Conservation (phyloP, 2,797 vertebrate species). For the Lithobates pipiens region DNA sequence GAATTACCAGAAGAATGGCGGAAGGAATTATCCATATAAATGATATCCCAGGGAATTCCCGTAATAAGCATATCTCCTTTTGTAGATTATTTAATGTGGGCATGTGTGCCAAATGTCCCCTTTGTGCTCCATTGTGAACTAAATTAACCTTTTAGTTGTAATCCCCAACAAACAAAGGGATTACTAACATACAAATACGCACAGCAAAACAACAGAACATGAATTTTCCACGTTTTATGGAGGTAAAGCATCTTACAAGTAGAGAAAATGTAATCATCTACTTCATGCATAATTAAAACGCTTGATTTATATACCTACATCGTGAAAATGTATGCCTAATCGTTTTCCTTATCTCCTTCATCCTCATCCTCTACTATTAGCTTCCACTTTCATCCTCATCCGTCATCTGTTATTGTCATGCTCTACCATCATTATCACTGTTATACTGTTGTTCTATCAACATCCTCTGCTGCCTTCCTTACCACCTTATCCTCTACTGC, state of each 20-base stretch:
- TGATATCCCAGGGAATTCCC: slow-evolving; percentile 43
- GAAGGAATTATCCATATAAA: slow-evolving; percentile 50
- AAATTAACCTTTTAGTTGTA: slow-evolving; percentile 59
- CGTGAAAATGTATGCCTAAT: neutral
- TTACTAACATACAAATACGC: slow-evolving; percentile 26
- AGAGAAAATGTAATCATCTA: neutral
- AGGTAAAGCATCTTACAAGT: neutral
- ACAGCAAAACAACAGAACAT: neutral
- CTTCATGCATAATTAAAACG: neutral
- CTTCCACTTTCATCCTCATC: neutral
- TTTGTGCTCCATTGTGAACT: slow-evolving; percentile 46
- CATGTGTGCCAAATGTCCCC: slow-evolving; percentile 39
- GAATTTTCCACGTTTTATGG: neutral
- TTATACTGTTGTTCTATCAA: too few relatives aligned
- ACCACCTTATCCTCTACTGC: too few relatives aligned
- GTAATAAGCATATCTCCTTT: slow-evolving; percentile 53
- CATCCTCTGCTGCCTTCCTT: too few relatives aligned
- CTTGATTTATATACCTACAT: neutral
- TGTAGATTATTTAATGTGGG: slow-evolving; percentile 46
- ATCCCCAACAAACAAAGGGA: slow-evolving; percentile 52
- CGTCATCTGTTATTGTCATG: too few relatives aligned
- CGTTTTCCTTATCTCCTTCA: neutral
- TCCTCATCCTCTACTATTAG: neutral
- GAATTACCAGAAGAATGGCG: slow-evolving; percentile 44
- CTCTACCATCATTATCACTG: too few relatives aligned